These are phyloP conservation scores for Chymomyza costata DNA, from an alignment of 1,140 invertebrate species.

Conservation along the genomic window DNA sequence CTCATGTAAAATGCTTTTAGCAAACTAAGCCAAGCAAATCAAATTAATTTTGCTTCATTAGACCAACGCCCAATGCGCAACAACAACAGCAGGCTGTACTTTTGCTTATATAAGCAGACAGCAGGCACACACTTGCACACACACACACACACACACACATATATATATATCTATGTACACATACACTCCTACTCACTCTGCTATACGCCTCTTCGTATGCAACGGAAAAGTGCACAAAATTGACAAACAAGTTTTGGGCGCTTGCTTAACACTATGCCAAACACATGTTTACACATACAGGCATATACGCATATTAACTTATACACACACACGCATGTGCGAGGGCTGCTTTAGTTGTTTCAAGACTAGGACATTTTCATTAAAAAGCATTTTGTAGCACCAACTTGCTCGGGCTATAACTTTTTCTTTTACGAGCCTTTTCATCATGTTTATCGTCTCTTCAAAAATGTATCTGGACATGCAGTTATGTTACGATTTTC, in stretches of 20 bases:
- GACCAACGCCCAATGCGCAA: conserved; percentile 4
- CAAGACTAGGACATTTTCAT: no score
- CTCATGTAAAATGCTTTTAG: no score
- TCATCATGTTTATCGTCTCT: no score
- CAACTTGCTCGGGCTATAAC: no score
- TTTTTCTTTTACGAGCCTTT: no score
- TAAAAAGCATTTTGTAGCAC: no score
- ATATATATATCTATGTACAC: neutral
- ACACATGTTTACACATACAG: conserved; percentile 52
- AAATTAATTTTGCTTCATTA: conserved; percentile 43
- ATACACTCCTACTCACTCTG: neutral
- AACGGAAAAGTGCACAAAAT: conserved; percentile 21
- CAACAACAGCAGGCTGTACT: conserved; percentile 2
- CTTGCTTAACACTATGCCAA: conserved; percentile 57
- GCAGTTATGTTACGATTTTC: no score
- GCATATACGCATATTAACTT: conserved; percentile 16
- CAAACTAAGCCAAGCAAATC: conserved; percentile 5
- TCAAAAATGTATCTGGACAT: no score
- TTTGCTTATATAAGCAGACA: neutral
- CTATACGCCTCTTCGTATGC: neutral
- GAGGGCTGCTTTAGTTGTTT: conserved; percentile 8
- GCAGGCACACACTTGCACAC: neutral
- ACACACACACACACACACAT: no score
- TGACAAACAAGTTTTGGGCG: conserved; percentile 50
- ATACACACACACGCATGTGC: conserved; percentile 10